Conservation (phyloP, 2,888 invertebrate genomes). For the Lithophane semibrunnea region DNA sequence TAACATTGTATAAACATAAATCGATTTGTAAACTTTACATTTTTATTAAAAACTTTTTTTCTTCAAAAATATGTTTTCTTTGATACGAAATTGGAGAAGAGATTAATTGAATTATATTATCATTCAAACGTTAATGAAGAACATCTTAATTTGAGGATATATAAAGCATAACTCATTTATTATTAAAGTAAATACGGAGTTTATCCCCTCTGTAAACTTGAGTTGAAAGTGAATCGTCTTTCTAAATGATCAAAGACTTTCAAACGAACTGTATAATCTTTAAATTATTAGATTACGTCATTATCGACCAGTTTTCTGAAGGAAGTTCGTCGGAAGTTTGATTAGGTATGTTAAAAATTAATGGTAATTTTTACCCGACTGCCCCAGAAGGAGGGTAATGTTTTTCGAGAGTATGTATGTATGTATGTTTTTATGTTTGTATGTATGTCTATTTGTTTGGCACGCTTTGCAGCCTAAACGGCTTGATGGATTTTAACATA, state of each 20-base stretch:
- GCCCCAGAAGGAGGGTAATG: no score
- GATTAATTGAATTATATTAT: conserved; percentile 47
- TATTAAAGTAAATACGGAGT: conserved; percentile 48
- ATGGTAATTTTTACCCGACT: no score
- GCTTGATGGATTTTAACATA: no score
- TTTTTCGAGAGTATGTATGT: no score
- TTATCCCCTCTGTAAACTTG: conserved; percentile 46
- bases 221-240: conserved; percentile 55
- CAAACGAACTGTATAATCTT: conserved; percentile 57
- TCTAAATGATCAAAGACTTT: conserved; percentile 63
- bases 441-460: no score
- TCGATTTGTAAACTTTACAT: conserved; percentile 19
- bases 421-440: no score
- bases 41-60: conserved; percentile 10
- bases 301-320: conserved; percentile 30
- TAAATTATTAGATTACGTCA: conserved; percentile 50
- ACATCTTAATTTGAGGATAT: conserved; percentile 34
- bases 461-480: no score
- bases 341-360: background rate
- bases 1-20: conserved; percentile 20
- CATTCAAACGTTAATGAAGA: conserved; percentile 53
- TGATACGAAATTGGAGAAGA: conserved; percentile 9
- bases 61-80: conserved; percentile 23
- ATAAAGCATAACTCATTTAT: conserved; percentile 57
- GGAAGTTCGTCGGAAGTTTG: conserved; percentile 16